These are phyloP conservation scores for Xestia rhomboidea DNA, from an alignment of 2,888 invertebrate species.

Conservation along the genomic window DNA sequence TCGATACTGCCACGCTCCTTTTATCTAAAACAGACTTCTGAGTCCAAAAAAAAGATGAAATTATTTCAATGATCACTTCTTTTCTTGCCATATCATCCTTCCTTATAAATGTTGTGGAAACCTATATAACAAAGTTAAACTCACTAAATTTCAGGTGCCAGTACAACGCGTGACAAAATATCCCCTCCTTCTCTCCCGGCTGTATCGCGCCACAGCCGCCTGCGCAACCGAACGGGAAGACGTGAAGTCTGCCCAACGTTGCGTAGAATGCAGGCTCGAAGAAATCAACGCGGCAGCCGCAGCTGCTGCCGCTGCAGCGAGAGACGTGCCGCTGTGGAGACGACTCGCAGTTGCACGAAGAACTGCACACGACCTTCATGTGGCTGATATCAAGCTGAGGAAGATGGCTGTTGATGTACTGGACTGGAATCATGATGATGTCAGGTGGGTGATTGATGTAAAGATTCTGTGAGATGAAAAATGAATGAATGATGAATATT, in stretches of 20 bases:
- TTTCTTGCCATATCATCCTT: not conserved
- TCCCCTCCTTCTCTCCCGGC: slow-evolving; percentile 96
- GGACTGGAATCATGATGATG: slow-evolving; percentile 98
- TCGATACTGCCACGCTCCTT: not conserved
- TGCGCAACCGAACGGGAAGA: slow-evolving; percentile 96
- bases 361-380: slow-evolving; percentile 95
- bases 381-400: slow-evolving; percentile 96
- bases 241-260: slow-evolving; percentile 96
- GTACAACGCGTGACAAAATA: slow-evolving; percentile 99
- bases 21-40: not conserved
- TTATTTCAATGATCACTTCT: not conserved
- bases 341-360: slow-evolving; percentile 95
- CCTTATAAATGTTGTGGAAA: no score
- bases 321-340: slow-evolving; percentile 96
- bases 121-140: no score
- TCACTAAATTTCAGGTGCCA: slow-evolving; percentile 92
- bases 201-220: slow-evolving; percentile 96
- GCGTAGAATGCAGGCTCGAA: slow-evolving; percentile 97
- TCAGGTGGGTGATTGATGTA: slow-evolving; percentile 84
- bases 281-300: slow-evolving; percentile 98
- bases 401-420: slow-evolving; percentile 98
- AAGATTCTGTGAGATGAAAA: not conserved
- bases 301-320: slow-evolving; percentile 96
- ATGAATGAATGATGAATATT: not conserved
- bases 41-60: not conserved